phyloP scores from a whole-genome alignment of 2,113 vertebrate genomes.

The Burhinus bistriatus region DNA sequence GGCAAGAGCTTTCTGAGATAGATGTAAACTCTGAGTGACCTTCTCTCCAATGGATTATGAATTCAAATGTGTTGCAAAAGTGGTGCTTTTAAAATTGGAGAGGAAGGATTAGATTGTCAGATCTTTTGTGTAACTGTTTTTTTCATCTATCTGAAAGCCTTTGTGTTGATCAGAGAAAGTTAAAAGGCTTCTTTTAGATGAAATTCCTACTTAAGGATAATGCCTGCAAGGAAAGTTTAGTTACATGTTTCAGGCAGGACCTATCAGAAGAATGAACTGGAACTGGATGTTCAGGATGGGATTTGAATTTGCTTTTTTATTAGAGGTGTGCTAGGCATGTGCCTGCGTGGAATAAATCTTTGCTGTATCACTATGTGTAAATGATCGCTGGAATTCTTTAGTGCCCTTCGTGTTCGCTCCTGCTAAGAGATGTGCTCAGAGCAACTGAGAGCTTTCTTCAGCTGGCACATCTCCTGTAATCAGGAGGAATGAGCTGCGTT shows the following conservation, averaged over 20 bases:
- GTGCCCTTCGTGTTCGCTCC: neutral
- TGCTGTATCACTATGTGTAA: neutral
- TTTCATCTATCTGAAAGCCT: neutral
- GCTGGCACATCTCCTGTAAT: neutral
- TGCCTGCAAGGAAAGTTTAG: neutral
- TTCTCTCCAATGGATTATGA: neutral
- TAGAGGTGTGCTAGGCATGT: neutral
- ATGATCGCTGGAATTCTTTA: neutral
- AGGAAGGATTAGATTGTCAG: neutral
- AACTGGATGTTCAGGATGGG: neutral
- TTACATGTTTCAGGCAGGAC: neutral
- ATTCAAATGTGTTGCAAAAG: neutral
- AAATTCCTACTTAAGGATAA: neutral
- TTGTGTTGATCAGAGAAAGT: neutral
- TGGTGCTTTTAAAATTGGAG: neutral
- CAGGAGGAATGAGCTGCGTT: neutral
- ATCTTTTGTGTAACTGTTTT: neutral
- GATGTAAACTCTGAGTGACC: neutral
- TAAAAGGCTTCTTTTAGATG: neutral
- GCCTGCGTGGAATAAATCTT: neutral
- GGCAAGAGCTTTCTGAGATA: neutral
- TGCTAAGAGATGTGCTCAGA: neutral
- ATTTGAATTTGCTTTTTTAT: neutral
- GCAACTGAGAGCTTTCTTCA: neutral
- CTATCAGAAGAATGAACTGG: neutral